phyloP scores from a whole-genome alignment of 2,888 invertebrate species.

The Dolichomitus sp. region DNA sequence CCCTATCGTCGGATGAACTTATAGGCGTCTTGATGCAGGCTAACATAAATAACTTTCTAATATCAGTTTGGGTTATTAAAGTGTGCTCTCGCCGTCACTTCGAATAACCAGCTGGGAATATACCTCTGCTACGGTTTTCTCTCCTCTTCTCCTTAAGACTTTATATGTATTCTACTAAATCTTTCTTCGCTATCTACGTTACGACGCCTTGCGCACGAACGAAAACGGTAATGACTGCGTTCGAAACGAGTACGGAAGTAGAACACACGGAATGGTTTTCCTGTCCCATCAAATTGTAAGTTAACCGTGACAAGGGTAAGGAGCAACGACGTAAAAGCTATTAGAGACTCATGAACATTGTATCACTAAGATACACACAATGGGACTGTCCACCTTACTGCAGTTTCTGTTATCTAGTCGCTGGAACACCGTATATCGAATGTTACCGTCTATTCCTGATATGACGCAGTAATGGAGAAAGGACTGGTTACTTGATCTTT shows the following conservation, averaged over 20 bases:
- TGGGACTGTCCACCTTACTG: not conserved
- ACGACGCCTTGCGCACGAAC: not conserved
- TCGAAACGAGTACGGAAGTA: not conserved
- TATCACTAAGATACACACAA: not conserved
- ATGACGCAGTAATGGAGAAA: not conserved
- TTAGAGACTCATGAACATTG: conserved; percentile 10
- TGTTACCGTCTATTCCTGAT: not conserved
- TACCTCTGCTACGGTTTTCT: conserved; percentile 6
- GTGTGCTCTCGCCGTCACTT: conserved; percentile 58
- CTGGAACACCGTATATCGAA: not conserved
- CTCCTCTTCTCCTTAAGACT: not conserved
- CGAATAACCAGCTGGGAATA: conserved; percentile 31
- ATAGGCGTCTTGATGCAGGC: not conserved
- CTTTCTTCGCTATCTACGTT: not conserved
- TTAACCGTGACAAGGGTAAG: conserved; percentile 23
- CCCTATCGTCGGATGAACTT: not conserved
- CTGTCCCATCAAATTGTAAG: conserved; percentile 17
- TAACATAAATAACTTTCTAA: conserved; percentile 14
- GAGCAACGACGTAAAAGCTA: not conserved
- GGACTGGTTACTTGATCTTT: not conserved
- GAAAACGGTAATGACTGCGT: conserved; percentile 9
- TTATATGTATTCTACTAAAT: not conserved
- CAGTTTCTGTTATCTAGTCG: not conserved
- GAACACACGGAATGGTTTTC: conserved; percentile 6
- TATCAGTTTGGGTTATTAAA: conserved; percentile 45